A percentile compares a stretch with the other conserved stretches of the same genome.
Conservation (phyloP, 2,797 vertebrate genomes). For the Ibycter americanus region DNA sequence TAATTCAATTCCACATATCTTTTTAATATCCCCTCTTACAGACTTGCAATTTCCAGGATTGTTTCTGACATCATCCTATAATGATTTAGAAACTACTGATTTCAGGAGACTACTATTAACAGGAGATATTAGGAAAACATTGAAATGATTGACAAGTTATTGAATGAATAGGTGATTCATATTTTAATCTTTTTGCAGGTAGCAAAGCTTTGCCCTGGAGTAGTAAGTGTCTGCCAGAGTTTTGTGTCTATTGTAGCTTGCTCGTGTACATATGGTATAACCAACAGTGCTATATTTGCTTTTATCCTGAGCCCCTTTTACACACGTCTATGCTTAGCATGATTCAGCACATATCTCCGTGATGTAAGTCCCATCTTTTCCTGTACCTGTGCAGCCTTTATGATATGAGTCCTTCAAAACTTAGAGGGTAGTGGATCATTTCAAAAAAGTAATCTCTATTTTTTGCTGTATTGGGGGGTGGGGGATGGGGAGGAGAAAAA, state of each 20-base stretch:
- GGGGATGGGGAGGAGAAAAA: background rate
- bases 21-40: background rate
- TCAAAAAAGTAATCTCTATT: background rate
- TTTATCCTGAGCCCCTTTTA: background rate
- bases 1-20: background rate
- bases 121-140: background rate
- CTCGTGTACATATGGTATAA: background rate
- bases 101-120: background rate
- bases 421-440: background rate
- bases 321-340: background rate
- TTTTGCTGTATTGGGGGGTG: background rate
- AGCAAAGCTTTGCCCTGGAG: background rate
- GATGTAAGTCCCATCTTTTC: background rate
- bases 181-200: background rate
- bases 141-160: background rate
- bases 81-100: background rate
- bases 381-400: background rate
- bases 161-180: background rate
- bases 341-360: background rate
- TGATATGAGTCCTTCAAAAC: background rate
- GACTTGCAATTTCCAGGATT: background rate
- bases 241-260: background rate
- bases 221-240: background rate
- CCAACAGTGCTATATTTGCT: background rate
- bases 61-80: background rate